Base-by-base conservation (phyloP, 1,140 invertebrate genomes). In the Caenorhabditis inopinata region DNA sequence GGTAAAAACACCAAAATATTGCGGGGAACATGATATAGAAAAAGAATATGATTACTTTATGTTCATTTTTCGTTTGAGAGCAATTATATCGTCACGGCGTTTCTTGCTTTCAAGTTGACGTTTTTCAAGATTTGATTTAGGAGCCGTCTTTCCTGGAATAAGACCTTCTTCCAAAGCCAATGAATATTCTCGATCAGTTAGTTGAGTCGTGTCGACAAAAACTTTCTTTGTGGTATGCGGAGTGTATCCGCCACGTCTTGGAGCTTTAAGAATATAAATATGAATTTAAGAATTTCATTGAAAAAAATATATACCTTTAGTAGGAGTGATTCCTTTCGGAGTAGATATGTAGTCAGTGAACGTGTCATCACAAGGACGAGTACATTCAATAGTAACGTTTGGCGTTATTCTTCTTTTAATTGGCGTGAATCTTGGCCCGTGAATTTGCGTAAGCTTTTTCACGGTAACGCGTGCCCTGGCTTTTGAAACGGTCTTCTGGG, bases 311-410 rank as follows among this genome's bases (percentile, higher is more conserved):
- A 51, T 32, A 75, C 73, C 47, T 75, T 18, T 75, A 18, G 3
- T 46, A 27, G 73, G 73, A 47, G 73, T 75, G 7, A 25, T 14
- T 14, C 73, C 73, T 49, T 75, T 75, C 0, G 73, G 73, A 25
- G 73, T 75, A 9, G 73, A 46, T 11, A 75, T 75, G 23, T 75
- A 75, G 12, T 75, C 73, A 12, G 47, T 49, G 45, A 75, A 75
- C 0, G 42, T 75, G 14, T 75, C 45, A 32, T 75, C 73, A 2
- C 42, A 9, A 45, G 21, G 6, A 75, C 35, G 18, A 45, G 46
- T 18, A 32, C 14, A 5, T n/a, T n/a, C n/a, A n/a, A n/a, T n/a
- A n/a, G n/a, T n/a, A n/a, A n/a, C n/a, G n/a, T n/a, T n/a, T n/a
- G 58, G 32, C 11, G 38, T 68, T 2, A 68, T 68, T 21, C 38